These are phyloP conservation scores for Onychomys torridus DNA, from an alignment of 2,797 vertebrate species.

Conservation along the genomic window DNA sequence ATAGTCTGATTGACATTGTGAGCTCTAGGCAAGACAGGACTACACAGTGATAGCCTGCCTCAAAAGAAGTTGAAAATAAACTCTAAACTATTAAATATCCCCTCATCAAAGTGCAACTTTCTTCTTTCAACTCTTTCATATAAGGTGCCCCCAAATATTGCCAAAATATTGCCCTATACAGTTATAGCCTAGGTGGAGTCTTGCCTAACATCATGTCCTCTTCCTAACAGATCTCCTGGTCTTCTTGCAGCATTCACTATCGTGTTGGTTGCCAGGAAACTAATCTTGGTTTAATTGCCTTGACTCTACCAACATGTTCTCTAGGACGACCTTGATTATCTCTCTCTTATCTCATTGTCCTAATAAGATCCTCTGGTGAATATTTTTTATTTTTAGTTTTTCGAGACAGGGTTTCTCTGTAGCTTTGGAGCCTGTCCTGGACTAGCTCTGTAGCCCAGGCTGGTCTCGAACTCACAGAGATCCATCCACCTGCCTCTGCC, in stretches of 20 bases:
- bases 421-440: no score
- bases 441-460: no score
- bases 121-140: conserved; percentile 14
- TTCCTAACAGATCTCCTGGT: background rate
- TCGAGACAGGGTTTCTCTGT: no score
- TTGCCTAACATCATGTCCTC: background rate
- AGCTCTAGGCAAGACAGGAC: background rate
- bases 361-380: no score
- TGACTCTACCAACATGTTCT: background rate
- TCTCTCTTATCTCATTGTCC: background rate
- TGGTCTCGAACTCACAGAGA: no score
- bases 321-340: background rate
- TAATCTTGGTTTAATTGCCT: background rate
- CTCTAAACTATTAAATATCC: background rate
- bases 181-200: background rate
- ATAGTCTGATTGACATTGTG: background rate
- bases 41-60: background rate
- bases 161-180: background rate
- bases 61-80: conserved; percentile 16
- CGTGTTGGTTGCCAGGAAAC: background rate
- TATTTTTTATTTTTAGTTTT: no score
- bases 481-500: no score
- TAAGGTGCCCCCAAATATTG: conserved; percentile 5
- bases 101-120: background rate
- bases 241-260: background rate